These are phyloP conservation scores for Cyphomyrmex costatus DNA, from an alignment of 1,140 invertebrate genomes.

Conservation along the genomic window DNA sequence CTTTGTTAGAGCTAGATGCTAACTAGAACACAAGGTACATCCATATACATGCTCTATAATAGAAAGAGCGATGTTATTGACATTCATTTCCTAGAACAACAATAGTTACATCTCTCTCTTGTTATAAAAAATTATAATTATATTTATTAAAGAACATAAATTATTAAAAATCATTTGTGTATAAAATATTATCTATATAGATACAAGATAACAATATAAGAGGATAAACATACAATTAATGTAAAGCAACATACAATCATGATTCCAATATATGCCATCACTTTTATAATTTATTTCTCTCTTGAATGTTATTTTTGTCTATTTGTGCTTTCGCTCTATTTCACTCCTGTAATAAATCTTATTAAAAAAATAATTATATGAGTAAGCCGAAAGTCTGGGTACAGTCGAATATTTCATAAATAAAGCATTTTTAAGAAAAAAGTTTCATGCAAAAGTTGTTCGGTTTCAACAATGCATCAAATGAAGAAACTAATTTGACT, in stretches of 20 bases:
- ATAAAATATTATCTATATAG: not conserved
- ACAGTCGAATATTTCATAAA: no score
- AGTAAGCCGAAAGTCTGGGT: no score
- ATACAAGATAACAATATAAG: not conserved
- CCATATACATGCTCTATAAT: slow-evolving; percentile 4
- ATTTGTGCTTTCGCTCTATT: not conserved
- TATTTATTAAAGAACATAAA: not conserved
- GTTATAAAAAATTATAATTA: not conserved
- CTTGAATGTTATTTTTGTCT: slow-evolving; percentile 29
- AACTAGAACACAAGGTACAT: slow-evolving; percentile 61
- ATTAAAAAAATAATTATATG: not conserved
- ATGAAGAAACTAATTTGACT: no score
- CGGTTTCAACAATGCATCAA: no score
- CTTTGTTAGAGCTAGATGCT: slow-evolving; percentile 66
- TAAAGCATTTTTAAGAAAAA: no score
- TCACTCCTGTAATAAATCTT: slow-evolving; percentile 21
- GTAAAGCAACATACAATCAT: not conserved
- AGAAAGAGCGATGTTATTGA: not conserved
- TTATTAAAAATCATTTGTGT: no score
- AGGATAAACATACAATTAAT: not conserved
- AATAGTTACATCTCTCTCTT: not conserved
- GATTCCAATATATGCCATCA: not conserved
- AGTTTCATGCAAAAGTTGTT: no score
- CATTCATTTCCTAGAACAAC: slow-evolving; percentile 10
- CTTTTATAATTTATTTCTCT: slow-evolving; percentile 38